Conservation (phyloP, 37 sponge, comb jelly and placozoan species). For the Mnemiopsis leidyi region DNA sequence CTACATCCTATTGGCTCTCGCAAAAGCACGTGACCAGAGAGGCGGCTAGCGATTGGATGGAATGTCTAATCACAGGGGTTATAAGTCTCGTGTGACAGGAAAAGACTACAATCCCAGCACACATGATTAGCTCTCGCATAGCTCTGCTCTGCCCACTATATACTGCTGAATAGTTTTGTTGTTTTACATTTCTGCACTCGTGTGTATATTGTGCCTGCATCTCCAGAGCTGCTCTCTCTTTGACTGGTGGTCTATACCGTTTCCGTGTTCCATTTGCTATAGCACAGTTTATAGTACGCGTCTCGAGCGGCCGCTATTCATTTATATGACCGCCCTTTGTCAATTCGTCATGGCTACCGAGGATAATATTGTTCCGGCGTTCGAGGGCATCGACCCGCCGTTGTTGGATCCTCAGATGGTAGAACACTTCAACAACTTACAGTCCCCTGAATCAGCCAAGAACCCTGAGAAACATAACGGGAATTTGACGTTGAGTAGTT, state of each 20-base stretch:
- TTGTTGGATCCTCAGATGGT: slow-evolving; percentile 4
- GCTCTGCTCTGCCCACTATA: slow-evolving; percentile 41
- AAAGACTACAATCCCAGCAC: slow-evolving; percentile 53
- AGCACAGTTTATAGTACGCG: background rate
- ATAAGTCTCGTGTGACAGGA: slow-evolving; percentile 60
- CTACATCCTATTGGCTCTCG: slow-evolving; percentile 56
- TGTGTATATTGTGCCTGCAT: background rate
- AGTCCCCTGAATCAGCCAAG: background rate
- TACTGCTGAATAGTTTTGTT: slow-evolving; percentile 47
- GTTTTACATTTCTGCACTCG: slow-evolving; percentile 48
- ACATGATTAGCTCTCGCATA: slow-evolving; percentile 1
- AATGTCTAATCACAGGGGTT: slow-evolving; percentile 59
- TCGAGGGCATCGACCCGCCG: slow-evolving; percentile 34
- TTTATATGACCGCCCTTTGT: slow-evolving; percentile 22
- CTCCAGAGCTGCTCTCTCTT: background rate
- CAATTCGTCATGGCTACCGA: slow-evolving; percentile 29
- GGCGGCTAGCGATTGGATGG: background rate
- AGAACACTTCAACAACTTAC: slow-evolving; percentile 45
- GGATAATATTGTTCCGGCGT: slow-evolving; percentile 25
- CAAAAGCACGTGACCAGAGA: background rate
- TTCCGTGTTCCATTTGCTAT: background rate
- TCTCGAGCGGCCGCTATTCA: background rate
- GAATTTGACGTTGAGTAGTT: background rate
- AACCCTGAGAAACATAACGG: background rate
- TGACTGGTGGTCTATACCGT: background rate